Evolutionary conservation across 2,113 vertebrate species (phyloP).

Genomic region (pig (Sus scrofa)): T2T-Sscrofa CM000818.6:121387001-121387500

Average conservation of each 20-base stretch:
- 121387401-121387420: neutral
- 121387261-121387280: neutral
- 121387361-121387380: neutral
- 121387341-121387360: neutral
- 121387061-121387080: neutral
- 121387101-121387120: neutral
- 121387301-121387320: neutral
- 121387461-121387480: neutral
- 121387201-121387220: rapidly evolving
- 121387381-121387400: neutral
- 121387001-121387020: neutral
- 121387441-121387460: neutral
- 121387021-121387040: neutral
- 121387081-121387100: no score
- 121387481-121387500: neutral
- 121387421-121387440: no score
- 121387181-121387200: neutral
- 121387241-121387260: neutral
- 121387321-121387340: neutral
- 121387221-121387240: neutral
- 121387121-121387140: neutral
- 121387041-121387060: neutral
- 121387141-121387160: neutral
- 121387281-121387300: neutral
- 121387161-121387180: neutral